A percentile compares a stretch with the other conserved stretches of the same genome.
phyloP scores from a whole-genome alignment of 1,140 invertebrate species.

The Zaprionus ghesquierei region DNA sequence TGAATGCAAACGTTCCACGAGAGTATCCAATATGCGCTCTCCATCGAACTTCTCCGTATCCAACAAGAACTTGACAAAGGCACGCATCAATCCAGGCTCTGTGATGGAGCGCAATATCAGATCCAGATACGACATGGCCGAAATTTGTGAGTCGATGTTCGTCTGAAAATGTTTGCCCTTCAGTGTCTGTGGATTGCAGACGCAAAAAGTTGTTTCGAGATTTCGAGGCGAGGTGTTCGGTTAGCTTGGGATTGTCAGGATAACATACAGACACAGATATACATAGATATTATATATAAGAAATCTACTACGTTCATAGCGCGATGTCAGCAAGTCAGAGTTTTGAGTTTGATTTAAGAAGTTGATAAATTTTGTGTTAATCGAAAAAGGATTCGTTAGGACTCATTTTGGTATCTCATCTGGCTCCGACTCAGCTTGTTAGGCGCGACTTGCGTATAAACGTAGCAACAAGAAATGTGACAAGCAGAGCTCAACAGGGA shows the following conservation, averaged over 20 bases:
- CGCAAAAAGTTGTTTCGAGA: slow-evolving; percentile 82
- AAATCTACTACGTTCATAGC: slow-evolving; percentile 18
- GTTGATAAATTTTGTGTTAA: background rate
- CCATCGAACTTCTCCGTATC: slow-evolving; percentile 92
- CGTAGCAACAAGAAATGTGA: slow-evolving; percentile 25
- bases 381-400: background rate
- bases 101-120: slow-evolving; percentile 93
- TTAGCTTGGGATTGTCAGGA: slow-evolving; percentile 57
- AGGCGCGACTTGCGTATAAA: slow-evolving; percentile 21
- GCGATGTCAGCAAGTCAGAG: background rate
- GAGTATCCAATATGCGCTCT: slow-evolving; percentile 88
- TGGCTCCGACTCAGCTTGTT: background rate
- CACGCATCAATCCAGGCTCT: slow-evolving; percentile 91
- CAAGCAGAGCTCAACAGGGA: slow-evolving; percentile 26
- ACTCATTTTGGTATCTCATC: too few relatives aligned
- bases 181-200: slow-evolving; percentile 81
- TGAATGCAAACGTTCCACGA: slow-evolving; percentile 89
- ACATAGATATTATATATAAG: slow-evolving; percentile 28
- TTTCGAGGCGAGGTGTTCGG: slow-evolving; percentile 74
- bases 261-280: slow-evolving; percentile 41
- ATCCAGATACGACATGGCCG: slow-evolving; percentile 96
- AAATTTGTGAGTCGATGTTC: slow-evolving; percentile 92
- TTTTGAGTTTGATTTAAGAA: background rate
- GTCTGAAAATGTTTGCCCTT: slow-evolving; percentile 86
- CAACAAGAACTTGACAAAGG: slow-evolving; percentile 93